Evolutionary conservation across 2,797 vertebrate genomes (phyloP).

Genomic region (Potorous gilbertii): DNA sequence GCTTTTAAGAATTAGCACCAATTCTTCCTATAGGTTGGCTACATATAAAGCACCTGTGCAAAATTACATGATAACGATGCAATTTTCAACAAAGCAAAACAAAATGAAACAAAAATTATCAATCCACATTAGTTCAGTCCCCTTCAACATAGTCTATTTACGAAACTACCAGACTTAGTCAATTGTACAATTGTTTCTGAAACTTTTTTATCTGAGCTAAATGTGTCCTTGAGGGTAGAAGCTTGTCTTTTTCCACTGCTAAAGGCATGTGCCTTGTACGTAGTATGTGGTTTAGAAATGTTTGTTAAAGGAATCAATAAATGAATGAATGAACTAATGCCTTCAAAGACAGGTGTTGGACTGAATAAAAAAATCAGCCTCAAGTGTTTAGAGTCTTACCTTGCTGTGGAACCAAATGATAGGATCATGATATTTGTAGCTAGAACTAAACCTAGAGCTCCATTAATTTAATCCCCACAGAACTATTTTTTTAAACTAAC

Average conservation of each 20-base stretch:
- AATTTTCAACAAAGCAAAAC: neutral
- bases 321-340: neutral
- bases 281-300: neutral
- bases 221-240: neutral
- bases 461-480: neutral
- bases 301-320: neutral
- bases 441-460: neutral
- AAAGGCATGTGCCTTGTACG: neutral
- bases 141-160: neutral
- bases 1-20: neutral
- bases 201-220: neutral
- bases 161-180: neutral
- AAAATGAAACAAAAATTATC: neutral
- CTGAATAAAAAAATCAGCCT: neutral
- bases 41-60: neutral
- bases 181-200: neutral
- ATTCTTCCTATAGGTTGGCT: neutral
- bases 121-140: neutral
- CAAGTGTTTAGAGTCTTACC: neutral
- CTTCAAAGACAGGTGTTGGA: neutral
- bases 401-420: neutral
- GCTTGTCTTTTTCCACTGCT: neutral
- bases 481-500: neutral
- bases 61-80: neutral
- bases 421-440: neutral